Evolutionary conservation across 2,888 invertebrate genomes (phyloP).

Genomic region (Lasioglossum villosulum): DNA sequence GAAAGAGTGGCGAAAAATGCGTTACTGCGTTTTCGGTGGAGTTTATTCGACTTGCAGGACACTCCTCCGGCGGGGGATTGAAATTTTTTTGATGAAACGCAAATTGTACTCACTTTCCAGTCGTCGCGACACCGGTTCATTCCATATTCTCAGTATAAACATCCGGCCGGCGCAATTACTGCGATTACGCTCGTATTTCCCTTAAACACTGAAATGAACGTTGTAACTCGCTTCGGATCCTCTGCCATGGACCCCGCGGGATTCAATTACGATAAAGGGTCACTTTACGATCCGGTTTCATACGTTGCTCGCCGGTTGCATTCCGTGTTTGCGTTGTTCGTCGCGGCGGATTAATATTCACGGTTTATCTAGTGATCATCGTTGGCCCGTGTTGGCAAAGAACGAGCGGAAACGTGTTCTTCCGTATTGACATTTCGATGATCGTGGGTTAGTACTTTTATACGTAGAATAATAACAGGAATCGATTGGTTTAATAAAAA

Average conservation of each 20-base stretch:
- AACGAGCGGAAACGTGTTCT: background rate
- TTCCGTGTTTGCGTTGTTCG: background rate
- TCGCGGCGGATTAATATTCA: slow-evolving; percentile 6
- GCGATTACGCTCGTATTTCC: background rate
- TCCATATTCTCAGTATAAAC: slow-evolving; percentile 35
- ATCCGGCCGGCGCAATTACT: background rate
- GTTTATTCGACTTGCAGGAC: slow-evolving; percentile 19
- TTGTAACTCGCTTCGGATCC: background rate
- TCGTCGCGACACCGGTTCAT: background rate
- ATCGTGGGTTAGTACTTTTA: no score
- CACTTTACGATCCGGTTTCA: slow-evolving; percentile 9
- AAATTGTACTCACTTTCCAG: slow-evolving; percentile 14
- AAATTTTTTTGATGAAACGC: slow-evolving; percentile 1
- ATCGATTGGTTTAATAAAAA: no score
- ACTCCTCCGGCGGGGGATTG: background rate
- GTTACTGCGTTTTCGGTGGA: background rate
- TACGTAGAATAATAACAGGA: no score
- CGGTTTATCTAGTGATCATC: background rate
- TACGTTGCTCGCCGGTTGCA: background rate
- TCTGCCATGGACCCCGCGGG: background rate
- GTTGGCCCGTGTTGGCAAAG: background rate
- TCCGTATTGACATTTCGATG: background rate
- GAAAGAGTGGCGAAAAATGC: background rate
- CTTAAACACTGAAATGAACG: slow-evolving; percentile 9
- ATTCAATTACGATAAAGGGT: slow-evolving; percentile 8